A percentile compares a stretch with the other conserved stretches of the same genome.
Evolutionary conservation across 2,113 vertebrate genomes (phyloP).

Genomic region (Pelmatolapia mariae): DNA sequence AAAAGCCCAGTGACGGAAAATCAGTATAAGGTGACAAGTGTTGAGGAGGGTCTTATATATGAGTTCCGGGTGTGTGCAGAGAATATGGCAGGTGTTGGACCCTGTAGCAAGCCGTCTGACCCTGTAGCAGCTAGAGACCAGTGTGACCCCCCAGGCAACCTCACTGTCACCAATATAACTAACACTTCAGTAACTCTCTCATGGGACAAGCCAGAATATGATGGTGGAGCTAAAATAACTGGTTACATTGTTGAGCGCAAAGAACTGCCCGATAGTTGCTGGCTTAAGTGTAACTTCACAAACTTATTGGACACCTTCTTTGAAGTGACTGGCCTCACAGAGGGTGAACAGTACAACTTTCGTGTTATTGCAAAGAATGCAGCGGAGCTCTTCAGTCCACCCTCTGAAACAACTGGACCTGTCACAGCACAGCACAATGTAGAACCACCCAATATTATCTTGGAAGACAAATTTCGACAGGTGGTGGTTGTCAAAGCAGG

Average conservation of each 20-base stretch:
- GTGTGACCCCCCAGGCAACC: slow-evolving; percentile 89
- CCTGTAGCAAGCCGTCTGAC: slow-evolving; percentile 88
- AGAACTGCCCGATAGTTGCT: slow-evolving; percentile 90
- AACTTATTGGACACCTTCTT: slow-evolving; percentile 91
- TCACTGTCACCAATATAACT: slow-evolving; percentile 90
- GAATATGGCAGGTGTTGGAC: slow-evolving; percentile 93
- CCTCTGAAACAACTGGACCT: slow-evolving; percentile 90
- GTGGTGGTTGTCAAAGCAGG: slow-evolving; percentile 89
- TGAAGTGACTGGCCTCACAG: slow-evolving; percentile 88
- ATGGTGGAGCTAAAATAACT: slow-evolving; percentile 95
- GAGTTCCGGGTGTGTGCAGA: slow-evolving; percentile 92
- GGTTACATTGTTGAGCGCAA: slow-evolving; percentile 91
- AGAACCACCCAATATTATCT: slow-evolving; percentile 88
- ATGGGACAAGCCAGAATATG: slow-evolving; percentile 92
- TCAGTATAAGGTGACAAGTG: slow-evolving; percentile 87
- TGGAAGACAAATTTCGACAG: slow-evolving; percentile 88
- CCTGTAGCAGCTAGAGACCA: slow-evolving; percentile 91
- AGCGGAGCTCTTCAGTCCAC: slow-evolving; percentile 86
- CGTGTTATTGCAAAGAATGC: slow-evolving; percentile 91
- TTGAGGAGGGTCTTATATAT: slow-evolving; percentile 93
- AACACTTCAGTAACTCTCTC: slow-evolving; percentile 89
- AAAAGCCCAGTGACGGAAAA: slow-evolving; percentile 83
- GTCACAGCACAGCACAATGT: slow-evolving; percentile 93
- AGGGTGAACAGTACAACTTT: slow-evolving; percentile 93
- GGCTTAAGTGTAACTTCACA: slow-evolving; percentile 97